phyloP scores from a whole-genome alignment of 2,888 invertebrate species.

The Embidobia sp. region DNA sequence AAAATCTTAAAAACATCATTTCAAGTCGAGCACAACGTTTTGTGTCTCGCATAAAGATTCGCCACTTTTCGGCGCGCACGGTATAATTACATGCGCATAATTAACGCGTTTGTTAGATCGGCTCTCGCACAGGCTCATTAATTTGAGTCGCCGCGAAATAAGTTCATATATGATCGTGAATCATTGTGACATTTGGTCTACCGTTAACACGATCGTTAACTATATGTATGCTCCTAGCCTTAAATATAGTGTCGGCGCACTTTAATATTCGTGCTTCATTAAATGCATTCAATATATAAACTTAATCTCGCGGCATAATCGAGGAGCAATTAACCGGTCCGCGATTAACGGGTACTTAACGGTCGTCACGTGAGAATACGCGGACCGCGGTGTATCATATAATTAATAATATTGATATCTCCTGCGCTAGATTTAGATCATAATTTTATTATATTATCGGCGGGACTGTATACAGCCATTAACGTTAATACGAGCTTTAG shows the following conservation, averaged over 20 bases:
- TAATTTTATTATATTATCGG: slow-evolving; percentile 50
- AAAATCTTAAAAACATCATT: too few relatives aligned
- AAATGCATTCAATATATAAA: slow-evolving; percentile 40
- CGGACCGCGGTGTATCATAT: slow-evolving; percentile 32
- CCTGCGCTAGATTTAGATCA: slow-evolving; percentile 37
- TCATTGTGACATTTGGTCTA: slow-evolving; percentile 54
- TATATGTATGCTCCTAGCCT: slow-evolving; percentile 15
- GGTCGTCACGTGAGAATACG: slow-evolving; percentile 46
- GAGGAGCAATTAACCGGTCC: slow-evolving; percentile 72
- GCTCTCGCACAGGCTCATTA: slow-evolving; percentile 39
- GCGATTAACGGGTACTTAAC: slow-evolving; percentile 70
- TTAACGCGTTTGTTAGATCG: slow-evolving; percentile 49
- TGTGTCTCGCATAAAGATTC: not conserved
- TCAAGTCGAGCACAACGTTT: too few relatives aligned
- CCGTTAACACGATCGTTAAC: slow-evolving; percentile 57
- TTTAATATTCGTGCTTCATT: slow-evolving; percentile 53
- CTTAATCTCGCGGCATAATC: slow-evolving; percentile 66
- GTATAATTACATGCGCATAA: slow-evolving; percentile 46
- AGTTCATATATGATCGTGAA: slow-evolving; percentile 44
- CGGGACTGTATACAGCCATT: slow-evolving; percentile 11
- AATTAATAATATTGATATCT: slow-evolving; percentile 57
- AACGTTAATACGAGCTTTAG: slow-evolving; percentile 3
- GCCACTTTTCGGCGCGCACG: slow-evolving; percentile 7
- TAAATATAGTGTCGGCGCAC: slow-evolving; percentile 22
- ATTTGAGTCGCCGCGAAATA: slow-evolving; percentile 36